Percentiles rank a stretch among this genome's conserved stretches.
Conservation (phyloP, 1,140 invertebrate genomes). For the Hetaerina americana region DNA sequence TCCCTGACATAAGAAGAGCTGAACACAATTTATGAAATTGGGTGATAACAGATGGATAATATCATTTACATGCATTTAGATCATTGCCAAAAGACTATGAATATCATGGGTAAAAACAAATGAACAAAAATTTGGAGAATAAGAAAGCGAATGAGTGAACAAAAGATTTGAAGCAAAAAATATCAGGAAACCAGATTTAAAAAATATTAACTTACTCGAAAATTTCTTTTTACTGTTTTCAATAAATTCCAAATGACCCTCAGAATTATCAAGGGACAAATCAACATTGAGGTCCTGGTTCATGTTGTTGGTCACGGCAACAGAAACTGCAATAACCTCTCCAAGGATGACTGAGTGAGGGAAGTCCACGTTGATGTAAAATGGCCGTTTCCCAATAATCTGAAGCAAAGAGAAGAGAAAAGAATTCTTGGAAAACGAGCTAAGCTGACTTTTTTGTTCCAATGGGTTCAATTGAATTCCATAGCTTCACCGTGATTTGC, state of each 20-base stretch:
- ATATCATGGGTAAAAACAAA: too few relatives aligned
- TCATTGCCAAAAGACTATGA: too few relatives aligned
- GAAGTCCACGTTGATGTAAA: slow-evolving; percentile 73
- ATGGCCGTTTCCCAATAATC: slow-evolving; percentile 42
- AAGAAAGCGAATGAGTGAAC: too few relatives aligned
- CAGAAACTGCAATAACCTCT: slow-evolving; percentile 79
- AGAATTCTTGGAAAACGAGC: too few relatives aligned
- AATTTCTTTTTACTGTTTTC: slow-evolving; percentile 43
- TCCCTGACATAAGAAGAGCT: too few relatives aligned
- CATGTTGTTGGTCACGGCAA: slow-evolving; percentile 86
- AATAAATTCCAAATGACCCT: slow-evolving; percentile 67
- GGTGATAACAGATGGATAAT: too few relatives aligned
- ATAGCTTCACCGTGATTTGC: slow-evolving; percentile 43
- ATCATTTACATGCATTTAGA: too few relatives aligned
- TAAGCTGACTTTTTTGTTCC: too few relatives aligned
- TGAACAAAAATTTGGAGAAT: too few relatives aligned
- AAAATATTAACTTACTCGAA: slow-evolving; percentile 33
- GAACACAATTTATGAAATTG: too few relatives aligned
- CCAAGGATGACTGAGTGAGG: slow-evolving; percentile 83
- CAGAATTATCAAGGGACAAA: slow-evolving; percentile 70
- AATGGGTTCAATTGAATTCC: too few relatives aligned
- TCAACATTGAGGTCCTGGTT: slow-evolving; percentile 63
- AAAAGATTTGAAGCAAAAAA: slow-evolving; percentile 9
- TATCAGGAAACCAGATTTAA: slow-evolving; percentile 7
- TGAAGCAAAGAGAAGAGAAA: slow-evolving; percentile 3